Evolutionary conservation across 35 echinoderm and acorn worm species (phyloP), one percentile per base, ranked within the genome.

Genomic region (Lytechinus pictus): DNA sequence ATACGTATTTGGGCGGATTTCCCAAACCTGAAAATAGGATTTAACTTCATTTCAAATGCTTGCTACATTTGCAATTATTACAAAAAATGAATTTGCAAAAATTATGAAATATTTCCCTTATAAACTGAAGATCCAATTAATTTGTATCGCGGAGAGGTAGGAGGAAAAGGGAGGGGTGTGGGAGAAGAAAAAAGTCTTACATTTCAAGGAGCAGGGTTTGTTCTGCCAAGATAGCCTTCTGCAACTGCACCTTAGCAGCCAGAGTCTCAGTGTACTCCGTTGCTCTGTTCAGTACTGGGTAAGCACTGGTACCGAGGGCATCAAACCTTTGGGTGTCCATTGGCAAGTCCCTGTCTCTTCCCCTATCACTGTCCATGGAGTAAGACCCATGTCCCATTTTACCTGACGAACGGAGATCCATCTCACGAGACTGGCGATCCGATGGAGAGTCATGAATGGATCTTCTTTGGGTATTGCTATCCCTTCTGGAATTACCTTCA

Each of bases 211-310:
- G 92, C 92, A 93, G 5, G 53, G 92, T 54, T 57, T 93, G 92
- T 57, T 93, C 53, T 27, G 53, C 92, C 8, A 93, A 54, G 13
- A 93, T 54, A 6, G 92, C 92, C 24, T 93, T 93, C 92, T 93
- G 92, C 53, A 57, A 27, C 27, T 57, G 53, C 10, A 93, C 54
- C 8, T 57, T 93, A 10, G 52, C 52, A 54, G 88, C 88, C 28
- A 90, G 88, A 44, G 16, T 51, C 5, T 90, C 88, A 13, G 88
- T 90, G 28, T 79, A 79, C 7, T 16, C 66, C 19, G 66, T 79
- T n/a, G 66, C 66, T 24, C 66, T 79, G 66, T 24, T 79, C 66
- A 79, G 66, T 8, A 24, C 1, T 24, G 19, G 66, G 19, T 24
- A 8, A 24, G 19, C 66, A 79, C 66, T 24, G n/a, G 66, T 24